These are phyloP conservation scores for Lasiurus cinereus DNA, from an alignment of 2,113 vertebrate species.

Conservation along the genomic window DNA sequence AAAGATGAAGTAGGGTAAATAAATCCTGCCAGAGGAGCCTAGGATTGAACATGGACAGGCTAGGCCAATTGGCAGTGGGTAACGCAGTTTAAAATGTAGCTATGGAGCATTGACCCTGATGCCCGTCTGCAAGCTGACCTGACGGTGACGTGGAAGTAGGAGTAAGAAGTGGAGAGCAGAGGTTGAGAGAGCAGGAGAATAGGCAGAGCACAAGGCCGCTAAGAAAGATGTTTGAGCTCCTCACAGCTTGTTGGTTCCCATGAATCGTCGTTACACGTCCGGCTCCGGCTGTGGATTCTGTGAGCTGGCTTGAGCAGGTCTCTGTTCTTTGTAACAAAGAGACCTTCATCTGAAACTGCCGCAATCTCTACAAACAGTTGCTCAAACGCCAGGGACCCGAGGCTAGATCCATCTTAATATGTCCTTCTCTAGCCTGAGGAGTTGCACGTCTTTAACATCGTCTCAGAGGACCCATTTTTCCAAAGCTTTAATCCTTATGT, in stretches of 20 bases:
- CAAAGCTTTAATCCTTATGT: conserved; percentile 28
- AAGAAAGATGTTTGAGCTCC: not conserved
- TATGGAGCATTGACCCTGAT: not conserved
- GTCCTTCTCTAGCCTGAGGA: not conserved
- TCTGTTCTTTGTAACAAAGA: not conserved
- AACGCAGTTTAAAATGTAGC: not conserved
- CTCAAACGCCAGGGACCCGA: not conserved
- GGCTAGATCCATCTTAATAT: not conserved
- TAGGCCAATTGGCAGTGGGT: not conserved
- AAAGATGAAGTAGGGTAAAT: conserved; percentile 18
- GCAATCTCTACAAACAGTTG: not conserved
- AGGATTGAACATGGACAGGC: not conserved
- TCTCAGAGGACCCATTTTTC: conserved; percentile 31
- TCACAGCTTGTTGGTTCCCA: not conserved
- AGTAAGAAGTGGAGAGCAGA: not conserved
- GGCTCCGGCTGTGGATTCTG: not conserved
- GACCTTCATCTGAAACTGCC: not conserved
- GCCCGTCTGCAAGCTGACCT: not conserved
- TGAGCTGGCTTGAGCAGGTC: not conserved
- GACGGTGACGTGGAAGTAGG: not conserved
- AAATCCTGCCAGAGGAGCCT: not conserved
- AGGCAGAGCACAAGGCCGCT: not conserved
- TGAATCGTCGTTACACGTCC: not conserved
- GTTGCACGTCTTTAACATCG: conserved; percentile 8
- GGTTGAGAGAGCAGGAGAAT: not conserved